These are phyloP conservation scores for Chrysopilus asiliformis DNA, from an alignment of 2,888 invertebrate species.

Conservation along the genomic window DNA sequence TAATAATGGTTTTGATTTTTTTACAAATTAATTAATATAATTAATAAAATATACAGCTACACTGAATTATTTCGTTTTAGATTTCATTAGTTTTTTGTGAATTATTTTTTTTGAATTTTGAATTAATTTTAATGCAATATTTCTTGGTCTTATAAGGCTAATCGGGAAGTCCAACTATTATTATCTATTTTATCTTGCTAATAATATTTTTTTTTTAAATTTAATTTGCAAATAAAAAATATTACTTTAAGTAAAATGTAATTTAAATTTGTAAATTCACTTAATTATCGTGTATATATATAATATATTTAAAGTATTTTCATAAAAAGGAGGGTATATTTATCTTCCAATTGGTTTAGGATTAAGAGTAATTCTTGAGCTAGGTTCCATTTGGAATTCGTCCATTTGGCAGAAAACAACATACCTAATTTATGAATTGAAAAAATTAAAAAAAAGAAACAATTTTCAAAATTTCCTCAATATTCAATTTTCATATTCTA, in stretches of 20 bases:
- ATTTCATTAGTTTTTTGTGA: too few relatives aligned
- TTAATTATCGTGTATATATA: background rate
- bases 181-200: slow-evolving; percentile 6
- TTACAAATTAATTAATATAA: too few relatives aligned
- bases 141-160: slow-evolving; percentile 10
- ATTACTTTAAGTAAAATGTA: slow-evolving; percentile 1
- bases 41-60: too few relatives aligned
- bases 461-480: background rate
- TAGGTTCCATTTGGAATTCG: slow-evolving; percentile 68
- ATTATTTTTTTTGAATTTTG: too few relatives aligned
- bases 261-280: slow-evolving; percentile 5
- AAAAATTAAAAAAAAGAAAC: background rate
- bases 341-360: slow-evolving; percentile 26
- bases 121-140: background rate
- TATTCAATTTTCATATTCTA: too few relatives aligned
- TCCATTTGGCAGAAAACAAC: slow-evolving; percentile 76
- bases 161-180: slow-evolving; percentile 10
- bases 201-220: background rate
- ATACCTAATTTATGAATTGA: slow-evolving; percentile 42
- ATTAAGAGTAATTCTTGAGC: slow-evolving; percentile 49
- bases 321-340: slow-evolving; percentile 9
- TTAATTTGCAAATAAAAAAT: background rate
- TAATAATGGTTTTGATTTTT: too few relatives aligned
- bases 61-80: too few relatives aligned
- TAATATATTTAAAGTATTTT: background rate